These are phyloP conservation scores for Ochropacha duplaris DNA, from an alignment of 2,888 invertebrate genomes.

Conservation along the genomic window DNA sequence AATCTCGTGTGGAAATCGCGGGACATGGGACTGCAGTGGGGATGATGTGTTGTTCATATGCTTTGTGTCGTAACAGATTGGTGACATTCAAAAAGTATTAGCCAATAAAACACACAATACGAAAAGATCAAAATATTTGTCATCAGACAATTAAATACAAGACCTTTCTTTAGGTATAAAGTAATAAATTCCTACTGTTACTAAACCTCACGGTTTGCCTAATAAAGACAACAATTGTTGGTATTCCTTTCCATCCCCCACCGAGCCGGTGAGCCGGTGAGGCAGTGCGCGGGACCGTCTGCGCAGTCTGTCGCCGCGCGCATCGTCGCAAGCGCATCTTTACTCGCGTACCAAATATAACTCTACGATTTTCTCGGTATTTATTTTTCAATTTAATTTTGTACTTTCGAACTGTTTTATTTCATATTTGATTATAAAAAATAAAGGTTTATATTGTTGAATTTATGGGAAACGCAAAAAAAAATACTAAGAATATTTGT, in stretches of 20 bases:
- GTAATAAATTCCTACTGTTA: background rate
- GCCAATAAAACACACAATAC: background rate
- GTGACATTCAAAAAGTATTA: background rate
- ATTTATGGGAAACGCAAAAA: too few relatives aligned
- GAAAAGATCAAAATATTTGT: background rate
- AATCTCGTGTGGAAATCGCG: too few relatives aligned
- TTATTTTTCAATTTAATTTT: conserved; percentile 20
- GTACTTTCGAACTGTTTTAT: conserved; percentile 2
- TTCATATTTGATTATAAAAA: background rate
- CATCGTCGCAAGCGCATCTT: conserved; percentile 54
- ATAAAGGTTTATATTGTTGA: too few relatives aligned
- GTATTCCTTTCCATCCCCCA: conserved; percentile 20
- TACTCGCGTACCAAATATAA: conserved; percentile 35
- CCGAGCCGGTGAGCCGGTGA: conserved; percentile 33
- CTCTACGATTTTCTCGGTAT: conserved; percentile 10
- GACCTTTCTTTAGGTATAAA: background rate
- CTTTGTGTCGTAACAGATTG: too few relatives aligned
- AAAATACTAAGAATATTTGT: too few relatives aligned
- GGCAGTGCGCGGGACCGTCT: conserved; percentile 31
- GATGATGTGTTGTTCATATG: too few relatives aligned
- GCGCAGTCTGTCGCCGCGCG: conserved; percentile 49
- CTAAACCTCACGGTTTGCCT: conserved; percentile 31
- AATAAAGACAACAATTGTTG: conserved; percentile 37
- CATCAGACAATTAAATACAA: background rate
- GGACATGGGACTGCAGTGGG: too few relatives aligned